Percentiles rank a stretch among this genome's conserved stretches.
Conservation (phyloP, 2,888 invertebrate species). For the Drosophila kuntzei region DNA sequence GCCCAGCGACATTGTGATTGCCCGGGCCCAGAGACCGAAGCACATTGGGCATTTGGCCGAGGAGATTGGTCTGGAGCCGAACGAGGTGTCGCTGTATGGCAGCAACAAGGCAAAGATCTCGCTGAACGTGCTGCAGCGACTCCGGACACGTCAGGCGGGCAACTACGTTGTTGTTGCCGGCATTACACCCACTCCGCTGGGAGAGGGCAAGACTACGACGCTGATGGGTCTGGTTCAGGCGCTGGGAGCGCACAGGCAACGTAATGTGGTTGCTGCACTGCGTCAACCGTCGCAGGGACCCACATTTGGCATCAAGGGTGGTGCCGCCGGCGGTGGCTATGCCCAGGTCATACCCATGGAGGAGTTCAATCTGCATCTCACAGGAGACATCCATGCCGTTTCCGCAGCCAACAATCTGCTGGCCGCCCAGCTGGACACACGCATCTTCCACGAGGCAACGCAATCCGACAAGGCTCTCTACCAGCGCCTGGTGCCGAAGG, state of each 20-base stretch:
- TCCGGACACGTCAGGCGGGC: conserved; percentile 90
- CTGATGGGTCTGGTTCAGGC: conserved; percentile 97
- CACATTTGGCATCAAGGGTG: conserved; percentile 98
- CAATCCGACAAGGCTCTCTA: conserved; percentile 94
- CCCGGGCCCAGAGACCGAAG: conserved; percentile 95
- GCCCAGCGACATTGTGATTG: conserved; percentile 96
- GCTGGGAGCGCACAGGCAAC: conserved; percentile 92
- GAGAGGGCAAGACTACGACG: conserved; percentile 99
- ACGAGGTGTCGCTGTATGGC: conserved; percentile 96
- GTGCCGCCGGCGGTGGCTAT: conserved; percentile 99
- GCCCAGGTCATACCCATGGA: conserved; percentile 99
- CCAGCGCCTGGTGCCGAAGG: conserved; percentile 93
- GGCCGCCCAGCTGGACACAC: conserved; percentile 98
- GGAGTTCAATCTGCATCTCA: conserved; percentile 99
- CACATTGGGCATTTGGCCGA: conserved; percentile 91
- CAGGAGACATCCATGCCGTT: conserved; percentile 99
- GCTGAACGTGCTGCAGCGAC: conserved; percentile 91
- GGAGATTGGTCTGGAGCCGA: conserved; percentile 93
- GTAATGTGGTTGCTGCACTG: conserved; percentile 96
- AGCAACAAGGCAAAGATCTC: conserved; percentile 97
- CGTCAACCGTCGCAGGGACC: conserved; percentile 99
- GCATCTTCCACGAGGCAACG: conserved; percentile 98
- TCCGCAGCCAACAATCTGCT: conserved; percentile 98
- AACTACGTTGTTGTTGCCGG: conserved; percentile 98
- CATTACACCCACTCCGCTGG: conserved; percentile 99